phyloP scores from a whole-genome alignment of 2,888 invertebrate species.

The Caenorhabditis sinica region DNA sequence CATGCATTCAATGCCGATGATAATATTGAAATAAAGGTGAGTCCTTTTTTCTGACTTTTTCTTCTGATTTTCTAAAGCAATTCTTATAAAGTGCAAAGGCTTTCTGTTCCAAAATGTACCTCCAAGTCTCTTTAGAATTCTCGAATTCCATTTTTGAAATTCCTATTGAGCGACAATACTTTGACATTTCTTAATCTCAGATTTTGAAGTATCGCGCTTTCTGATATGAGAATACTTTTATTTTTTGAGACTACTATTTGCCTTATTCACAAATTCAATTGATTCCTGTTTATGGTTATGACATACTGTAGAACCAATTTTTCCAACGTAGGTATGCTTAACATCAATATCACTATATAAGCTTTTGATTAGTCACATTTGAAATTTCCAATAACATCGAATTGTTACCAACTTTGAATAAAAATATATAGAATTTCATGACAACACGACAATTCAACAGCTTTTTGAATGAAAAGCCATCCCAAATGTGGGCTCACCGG shows the following conservation, averaged over 20 bases:
- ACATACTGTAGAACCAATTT: no score
- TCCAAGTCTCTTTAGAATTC: not conserved
- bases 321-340: no score
- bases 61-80: not conserved
- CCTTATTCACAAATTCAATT: no score
- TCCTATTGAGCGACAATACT: not conserved
- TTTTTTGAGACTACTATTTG: no score
- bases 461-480: constrained; percentile 1
- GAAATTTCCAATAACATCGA: no score
- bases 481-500: constrained; percentile 3
- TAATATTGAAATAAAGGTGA: constrained; percentile 38
- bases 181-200: no score
- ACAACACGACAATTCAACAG: not conserved
- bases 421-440: not conserved
- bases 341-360: no score
- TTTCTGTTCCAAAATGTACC: not conserved
- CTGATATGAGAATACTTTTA: no score
- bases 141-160: not conserved
- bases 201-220: no score
- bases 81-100: not conserved
- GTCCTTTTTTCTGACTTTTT: not conserved
- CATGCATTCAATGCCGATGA: constrained; percentile 42
- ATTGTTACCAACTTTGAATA: not conserved
- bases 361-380: no score
- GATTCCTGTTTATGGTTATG: no score